Conservation (phyloP, 2,797 vertebrate genomes). For the Chaetodon trifasciatus region DNA sequence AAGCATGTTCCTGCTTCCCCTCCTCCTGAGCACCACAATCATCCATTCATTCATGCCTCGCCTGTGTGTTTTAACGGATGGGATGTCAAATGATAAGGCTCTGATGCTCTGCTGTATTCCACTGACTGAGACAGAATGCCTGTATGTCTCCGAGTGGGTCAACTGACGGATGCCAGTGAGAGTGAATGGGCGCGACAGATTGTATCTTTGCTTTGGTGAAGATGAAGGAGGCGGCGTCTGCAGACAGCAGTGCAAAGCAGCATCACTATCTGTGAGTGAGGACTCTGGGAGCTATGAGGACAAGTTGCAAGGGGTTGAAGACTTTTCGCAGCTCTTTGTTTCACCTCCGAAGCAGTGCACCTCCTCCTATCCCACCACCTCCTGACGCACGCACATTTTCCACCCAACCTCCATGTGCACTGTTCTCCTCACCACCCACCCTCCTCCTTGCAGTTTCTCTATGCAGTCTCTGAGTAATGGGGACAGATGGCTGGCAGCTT, state of each 20-base stretch:
- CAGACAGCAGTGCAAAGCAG: slow-evolving; percentile 16
- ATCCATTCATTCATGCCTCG: slow-evolving; percentile 28
- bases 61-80: slow-evolving; percentile 55
- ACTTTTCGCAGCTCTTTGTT: slow-evolving; percentile 30
- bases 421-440: slow-evolving; percentile 38
- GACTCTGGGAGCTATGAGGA: slow-evolving; percentile 19
- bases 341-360: slow-evolving; percentile 31
- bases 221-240: slow-evolving; percentile 20
- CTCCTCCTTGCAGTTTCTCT: slow-evolving; percentile 56
- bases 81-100: slow-evolving; percentile 61
- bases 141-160: slow-evolving; percentile 54
- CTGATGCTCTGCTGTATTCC: slow-evolving; percentile 37
- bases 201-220: slow-evolving; percentile 38
- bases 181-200: slow-evolving; percentile 49
- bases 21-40: not conserved
- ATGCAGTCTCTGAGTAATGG: slow-evolving; percentile 76
- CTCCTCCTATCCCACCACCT: slow-evolving; percentile 31
- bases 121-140: slow-evolving; percentile 53
- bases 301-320: slow-evolving; percentile 12
- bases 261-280: slow-evolving; percentile 29
- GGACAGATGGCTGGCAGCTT: slow-evolving; percentile 82
- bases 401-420: slow-evolving; percentile 31
- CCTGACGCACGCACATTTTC: slow-evolving; percentile 35
- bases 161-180: slow-evolving; percentile 57
- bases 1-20: not conserved